A percentile compares a stretch with the other conserved stretches of the same genome.
Evolutionary conservation across 1,140 invertebrate species (phyloP).

Genomic region (Drosophila lacteicornis): DNA sequence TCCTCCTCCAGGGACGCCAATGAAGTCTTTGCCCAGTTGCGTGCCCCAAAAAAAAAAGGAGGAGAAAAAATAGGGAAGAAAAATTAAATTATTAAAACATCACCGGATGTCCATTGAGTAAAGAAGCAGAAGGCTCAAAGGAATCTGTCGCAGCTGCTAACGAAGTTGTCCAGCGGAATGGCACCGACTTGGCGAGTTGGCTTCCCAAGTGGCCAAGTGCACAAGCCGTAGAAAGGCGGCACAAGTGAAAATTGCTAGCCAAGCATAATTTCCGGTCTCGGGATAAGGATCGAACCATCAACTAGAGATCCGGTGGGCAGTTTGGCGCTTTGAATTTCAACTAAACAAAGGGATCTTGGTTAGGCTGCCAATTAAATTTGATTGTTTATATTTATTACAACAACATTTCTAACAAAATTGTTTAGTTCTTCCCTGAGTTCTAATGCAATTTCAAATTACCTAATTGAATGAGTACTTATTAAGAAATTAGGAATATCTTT

Average conservation of each 20-base stretch:
- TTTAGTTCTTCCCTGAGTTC: no score
- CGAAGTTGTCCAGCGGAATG: slow-evolving; percentile 24
- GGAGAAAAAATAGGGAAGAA: slow-evolving; percentile 36
- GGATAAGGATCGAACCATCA: slow-evolving; percentile 41
- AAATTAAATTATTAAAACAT: slow-evolving; percentile 83
- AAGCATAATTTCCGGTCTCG: slow-evolving; percentile 63
- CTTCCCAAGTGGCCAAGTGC: slow-evolving; percentile 19
- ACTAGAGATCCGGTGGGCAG: slow-evolving; percentile 5
- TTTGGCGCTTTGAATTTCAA: neutral
- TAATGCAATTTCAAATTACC: no score
- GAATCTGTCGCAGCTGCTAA: slow-evolving; percentile 62
- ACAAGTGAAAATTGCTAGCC: slow-evolving; percentile 30
- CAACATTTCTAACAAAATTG: no score
- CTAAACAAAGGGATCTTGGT: neutral
- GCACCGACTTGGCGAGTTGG: slow-evolving; percentile 1
- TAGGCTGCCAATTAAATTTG: neutral
- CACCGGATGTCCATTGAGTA: slow-evolving; percentile 79
- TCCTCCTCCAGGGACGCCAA: slow-evolving; percentile 31
- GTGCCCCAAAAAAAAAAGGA: slow-evolving; percentile 35
- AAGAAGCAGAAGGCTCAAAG: slow-evolving; percentile 60
- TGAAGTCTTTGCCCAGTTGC: slow-evolving; percentile 24
- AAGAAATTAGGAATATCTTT: neutral
- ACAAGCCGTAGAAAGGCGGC: slow-evolving; percentile 32
- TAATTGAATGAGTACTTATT: no score
- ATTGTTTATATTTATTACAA: no score